phyloP scores from a whole-genome alignment of 1,140 invertebrate genomes.

The Delia radicum region DNA sequence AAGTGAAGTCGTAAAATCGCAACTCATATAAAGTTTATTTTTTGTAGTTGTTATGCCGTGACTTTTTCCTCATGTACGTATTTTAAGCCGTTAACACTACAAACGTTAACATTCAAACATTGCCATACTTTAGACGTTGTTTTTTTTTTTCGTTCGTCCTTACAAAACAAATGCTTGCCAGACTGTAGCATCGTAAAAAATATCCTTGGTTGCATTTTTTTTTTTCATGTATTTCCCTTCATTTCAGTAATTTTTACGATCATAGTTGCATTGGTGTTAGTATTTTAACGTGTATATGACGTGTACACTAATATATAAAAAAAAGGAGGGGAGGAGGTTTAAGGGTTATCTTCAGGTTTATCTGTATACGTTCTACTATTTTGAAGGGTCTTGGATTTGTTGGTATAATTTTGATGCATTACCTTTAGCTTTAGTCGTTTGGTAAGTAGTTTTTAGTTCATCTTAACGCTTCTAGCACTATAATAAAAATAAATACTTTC shows the following conservation, averaged over 20 bases:
- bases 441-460: background rate
- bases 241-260: background rate
- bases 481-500: background rate
- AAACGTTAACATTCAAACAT: background rate
- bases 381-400: background rate
- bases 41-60: background rate
- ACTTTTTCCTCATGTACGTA: background rate
- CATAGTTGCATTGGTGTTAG: background rate
- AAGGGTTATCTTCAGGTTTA: no score
- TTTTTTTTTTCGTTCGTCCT: background rate
- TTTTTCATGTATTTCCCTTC: background rate
- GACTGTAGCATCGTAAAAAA: constrained; percentile 4
- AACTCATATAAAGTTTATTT: background rate
- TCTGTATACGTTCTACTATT: background rate
- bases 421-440: background rate
- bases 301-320: background rate
- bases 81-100: background rate
- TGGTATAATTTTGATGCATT: background rate
- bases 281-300: background rate
- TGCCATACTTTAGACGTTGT: background rate
- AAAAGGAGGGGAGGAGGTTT: background rate
- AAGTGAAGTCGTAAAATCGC: background rate
- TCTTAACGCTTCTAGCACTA: background rate
- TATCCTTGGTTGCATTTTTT: background rate
- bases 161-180: background rate